These are phyloP conservation scores for Trachelus tabidus DNA, from an alignment of 2,888 invertebrate species.

Conservation along the genomic window DNA sequence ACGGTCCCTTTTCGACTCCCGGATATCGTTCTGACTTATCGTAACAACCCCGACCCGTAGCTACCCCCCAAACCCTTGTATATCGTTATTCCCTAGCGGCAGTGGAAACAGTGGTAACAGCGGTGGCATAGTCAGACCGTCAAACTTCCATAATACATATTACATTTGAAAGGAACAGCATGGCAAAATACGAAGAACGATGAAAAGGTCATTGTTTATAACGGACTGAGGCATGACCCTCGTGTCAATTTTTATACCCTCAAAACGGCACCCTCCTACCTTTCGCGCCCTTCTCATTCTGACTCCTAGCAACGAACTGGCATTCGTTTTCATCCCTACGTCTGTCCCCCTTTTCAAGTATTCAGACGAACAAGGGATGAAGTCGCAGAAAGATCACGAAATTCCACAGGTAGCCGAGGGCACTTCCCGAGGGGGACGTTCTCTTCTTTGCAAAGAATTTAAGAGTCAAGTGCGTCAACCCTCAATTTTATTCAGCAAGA, in stretches of 20 bases:
- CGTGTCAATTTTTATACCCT: not conserved
- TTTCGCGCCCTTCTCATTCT: not conserved
- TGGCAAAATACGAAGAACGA: constrained; percentile 11
- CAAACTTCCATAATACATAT: constrained; percentile 32
- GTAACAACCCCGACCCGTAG: constrained; percentile 14
- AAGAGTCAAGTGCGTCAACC: not conserved
- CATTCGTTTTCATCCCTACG: not conserved
- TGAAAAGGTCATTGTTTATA: constrained; percentile 2
- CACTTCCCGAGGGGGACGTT: constrained; percentile 1
- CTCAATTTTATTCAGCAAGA: not conserved
- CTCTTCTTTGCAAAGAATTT: not conserved
- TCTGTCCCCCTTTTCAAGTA: not conserved
- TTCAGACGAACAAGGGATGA: constrained; percentile 26
- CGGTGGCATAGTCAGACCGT: not conserved
- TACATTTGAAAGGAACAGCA: constrained; percentile 24
- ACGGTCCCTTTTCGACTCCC: not conserved
- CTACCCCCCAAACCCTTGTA: not conserved
- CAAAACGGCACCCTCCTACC: not conserved
- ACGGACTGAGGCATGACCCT: not conserved
- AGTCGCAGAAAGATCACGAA: constrained; percentile 18
- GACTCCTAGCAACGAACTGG: not conserved
- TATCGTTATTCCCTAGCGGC: not conserved
- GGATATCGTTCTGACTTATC: constrained; percentile 10
- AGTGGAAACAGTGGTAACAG: not conserved
- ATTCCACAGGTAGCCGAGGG: constrained; percentile 46